Conservation (phyloP, 2,113 vertebrate genomes). For the Percopsis transmontana region DNA sequence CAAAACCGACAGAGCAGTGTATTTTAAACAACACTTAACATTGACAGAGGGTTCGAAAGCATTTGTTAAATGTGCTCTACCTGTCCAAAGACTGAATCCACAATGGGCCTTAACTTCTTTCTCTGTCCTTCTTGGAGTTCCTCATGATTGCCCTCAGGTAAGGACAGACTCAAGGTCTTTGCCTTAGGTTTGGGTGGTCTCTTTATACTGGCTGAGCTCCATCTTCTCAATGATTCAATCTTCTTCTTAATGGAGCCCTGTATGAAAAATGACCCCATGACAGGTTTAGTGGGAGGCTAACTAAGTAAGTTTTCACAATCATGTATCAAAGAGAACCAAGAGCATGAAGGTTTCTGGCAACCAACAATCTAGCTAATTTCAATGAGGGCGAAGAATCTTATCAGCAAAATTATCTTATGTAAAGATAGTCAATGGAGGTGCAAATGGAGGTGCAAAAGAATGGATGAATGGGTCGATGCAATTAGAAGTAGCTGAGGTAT, state of each 20-base stretch:
- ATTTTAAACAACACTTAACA: neutral
- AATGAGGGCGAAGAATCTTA: too few relatives aligned
- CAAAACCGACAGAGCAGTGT: too few relatives aligned
- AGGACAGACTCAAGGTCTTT: conserved; percentile 73
- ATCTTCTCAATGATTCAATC: conserved; percentile 75
- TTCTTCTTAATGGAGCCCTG: conserved; percentile 81
- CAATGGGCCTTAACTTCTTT: conserved; percentile 73
- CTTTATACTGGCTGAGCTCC: conserved; percentile 77
- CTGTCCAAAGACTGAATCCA: conserved; percentile 80
- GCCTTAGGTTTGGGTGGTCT: conserved; percentile 68
- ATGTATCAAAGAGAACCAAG: too few relatives aligned
- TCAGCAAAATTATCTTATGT: too few relatives aligned
- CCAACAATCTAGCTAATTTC: too few relatives aligned
- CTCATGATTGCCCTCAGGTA: conserved; percentile 52
- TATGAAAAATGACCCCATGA: neutral
- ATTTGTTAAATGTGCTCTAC: conserved; percentile 52
- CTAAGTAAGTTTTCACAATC: neutral
- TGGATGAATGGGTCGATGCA: neutral
- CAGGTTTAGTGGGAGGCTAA: neutral
- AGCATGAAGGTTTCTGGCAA: too few relatives aligned
- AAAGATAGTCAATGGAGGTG: neutral
- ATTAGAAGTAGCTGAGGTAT: too few relatives aligned
- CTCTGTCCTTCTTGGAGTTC: conserved; percentile 58
- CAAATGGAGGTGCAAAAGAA: neutral
- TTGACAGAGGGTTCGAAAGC: neutral